Evolutionary conservation across 2,797 vertebrate genomes (phyloP), one percentile per base, ranked within the genome.

Genomic region (Sebastes vulpes): DNA sequence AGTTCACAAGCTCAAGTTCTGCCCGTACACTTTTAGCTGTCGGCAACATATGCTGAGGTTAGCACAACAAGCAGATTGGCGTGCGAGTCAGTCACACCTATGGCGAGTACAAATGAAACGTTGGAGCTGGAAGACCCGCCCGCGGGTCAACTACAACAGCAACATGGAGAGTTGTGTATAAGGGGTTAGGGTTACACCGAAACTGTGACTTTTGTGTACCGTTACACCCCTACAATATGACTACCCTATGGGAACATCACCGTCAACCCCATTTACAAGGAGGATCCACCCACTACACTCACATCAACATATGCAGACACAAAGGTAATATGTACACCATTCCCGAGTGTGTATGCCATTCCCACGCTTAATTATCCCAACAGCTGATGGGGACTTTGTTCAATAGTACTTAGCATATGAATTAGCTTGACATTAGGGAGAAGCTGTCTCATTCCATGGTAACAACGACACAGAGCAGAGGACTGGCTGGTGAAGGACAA

Each of bases 401-500:
- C 28, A 70, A 8, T 20, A 10, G 48, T 9, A 63, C 74, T 50
- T 28, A 48, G 46, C 4, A 48, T 48, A 48, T 18, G 65, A 78
- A 74, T 74, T 21, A 76, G 65, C 46, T 48, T 14, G 31, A 68
- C 5, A 10, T 12, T 10, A 42, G 38, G 38, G 38, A 42, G 38
- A 42, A 42, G 38, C 38, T 0, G 26, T 50, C 23, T 72, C 56
- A 14, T 18, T 52, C 25, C 29, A n/a, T 21, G 38, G 26, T 28
- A 61, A 73, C 71, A 26, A 32, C 28, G 68, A 70, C 65, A 65
- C 10, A 42, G 73, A 54, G 38, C 12, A 9, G 12, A 46, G 28
- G 46, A 31, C 67, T 54, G 20, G 14, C 42, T 77, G 29, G 18
- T 64, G 80, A 85, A 85, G 77, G 86, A 81, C 79, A 42, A 4